A percentile compares a stretch with the other conserved stretches of the same genome.
phyloP scores from a whole-genome alignment of 2,113 vertebrate genomes.

The Nothobranchius furzeri region DNA sequence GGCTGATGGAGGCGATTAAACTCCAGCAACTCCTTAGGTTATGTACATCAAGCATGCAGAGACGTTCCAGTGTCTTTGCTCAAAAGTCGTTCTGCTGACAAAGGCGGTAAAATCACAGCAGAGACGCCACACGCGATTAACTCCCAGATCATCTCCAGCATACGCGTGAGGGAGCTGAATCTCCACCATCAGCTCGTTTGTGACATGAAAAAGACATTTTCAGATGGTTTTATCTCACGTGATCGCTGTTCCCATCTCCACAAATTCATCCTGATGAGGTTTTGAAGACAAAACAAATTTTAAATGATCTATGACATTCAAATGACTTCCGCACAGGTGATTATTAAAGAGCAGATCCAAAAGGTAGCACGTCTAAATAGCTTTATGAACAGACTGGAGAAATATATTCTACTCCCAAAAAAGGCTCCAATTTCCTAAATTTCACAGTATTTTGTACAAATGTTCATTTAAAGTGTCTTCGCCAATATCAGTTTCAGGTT shows the following conservation, averaged over 20 bases:
- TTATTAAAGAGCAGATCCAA: no score
- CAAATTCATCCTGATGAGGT: background rate
- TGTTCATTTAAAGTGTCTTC: no score
- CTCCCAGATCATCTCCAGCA: conserved; percentile 51
- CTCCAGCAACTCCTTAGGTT: conserved; percentile 46
- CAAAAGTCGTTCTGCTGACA: conserved; percentile 61
- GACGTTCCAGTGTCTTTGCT: conserved; percentile 25
- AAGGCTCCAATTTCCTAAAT: no score
- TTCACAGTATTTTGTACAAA: no score
- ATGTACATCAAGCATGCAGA: conserved; percentile 54
- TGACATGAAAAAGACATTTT: conserved; percentile 31
- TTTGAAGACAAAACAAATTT: no score
- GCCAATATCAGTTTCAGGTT: no score
- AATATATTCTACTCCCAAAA: no score
- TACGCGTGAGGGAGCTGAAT: conserved; percentile 31
- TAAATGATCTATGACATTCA: no score
- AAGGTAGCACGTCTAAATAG: no score
- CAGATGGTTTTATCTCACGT: conserved; percentile 12
- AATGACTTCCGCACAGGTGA: no score
- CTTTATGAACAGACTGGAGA: no score
- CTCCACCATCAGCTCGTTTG: conserved; percentile 53
- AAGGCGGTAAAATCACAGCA: conserved; percentile 48
- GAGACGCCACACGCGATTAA: conserved; percentile 48
- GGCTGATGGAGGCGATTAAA: conserved; percentile 45
- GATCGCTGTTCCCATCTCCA: conserved; percentile 4